Base-by-base conservation (phyloP, 2,888 invertebrate species). In the Chrysodeixis includens region DNA sequence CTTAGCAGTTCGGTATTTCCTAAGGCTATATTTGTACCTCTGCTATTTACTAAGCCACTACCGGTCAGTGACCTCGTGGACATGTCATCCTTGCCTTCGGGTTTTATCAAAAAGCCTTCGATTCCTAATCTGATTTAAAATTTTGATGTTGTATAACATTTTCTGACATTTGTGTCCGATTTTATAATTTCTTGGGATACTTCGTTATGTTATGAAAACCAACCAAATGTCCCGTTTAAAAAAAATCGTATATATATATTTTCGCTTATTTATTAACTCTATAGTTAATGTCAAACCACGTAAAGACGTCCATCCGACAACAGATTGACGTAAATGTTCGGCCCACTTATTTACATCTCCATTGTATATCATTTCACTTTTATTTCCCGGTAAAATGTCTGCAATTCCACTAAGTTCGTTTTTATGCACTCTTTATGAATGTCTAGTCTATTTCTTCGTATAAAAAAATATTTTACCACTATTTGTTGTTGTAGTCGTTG, bases 21-120 rank as follows among this genome's bases (percentile, higher is more conserved):
- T 49, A 49, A 20, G 18, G 20, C 20, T 49, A 49, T 49, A 5
- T 49, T 49, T 40, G 40, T n/a, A 40, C n/a, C 40, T 40, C 40
- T n/a, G n/a, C 40, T 40, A 40, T 40, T 40, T n/a, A 40, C 40
- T 40, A 40, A 40, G 40, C n/a, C n/a, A n/a, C 46, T 20, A 10
- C 10, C 20, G 46, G 46, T 49, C 46, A 49, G 9, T 49, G 9
- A 20, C 20, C 46, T 20, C 18, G 18, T 10, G 46, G 8, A 18
- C 46, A 16, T 18, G 18, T 46, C 9, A 46, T 16, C 46, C 8
- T 46, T 10, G 10, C 8, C 46, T 18, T 46, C 10, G 18, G 20
- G 18, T 49, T 49, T 49, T 18, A 16, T 49, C 18, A n/a, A 14
- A 40, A 2, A 35, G 12, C 4, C 35, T 35, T 35, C 4, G 5